Evolutionary conservation across 2,888 invertebrate species (phyloP).

Genomic region (Antheraea assamensis): DNA sequence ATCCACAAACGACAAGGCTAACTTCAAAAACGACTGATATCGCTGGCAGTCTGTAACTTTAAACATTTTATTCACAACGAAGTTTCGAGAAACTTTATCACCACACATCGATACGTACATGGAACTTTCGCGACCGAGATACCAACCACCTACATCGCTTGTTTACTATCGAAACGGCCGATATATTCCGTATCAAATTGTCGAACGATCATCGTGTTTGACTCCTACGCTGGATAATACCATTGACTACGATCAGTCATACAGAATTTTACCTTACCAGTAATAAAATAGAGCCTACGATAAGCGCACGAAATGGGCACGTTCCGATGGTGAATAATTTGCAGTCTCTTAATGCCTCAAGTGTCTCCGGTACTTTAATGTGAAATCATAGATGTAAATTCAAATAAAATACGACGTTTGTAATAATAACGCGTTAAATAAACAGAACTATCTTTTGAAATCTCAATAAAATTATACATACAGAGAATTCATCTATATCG

Average conservation of each 20-base stretch:
- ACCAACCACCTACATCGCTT: conserved; percentile 56
- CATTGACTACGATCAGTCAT: conserved; percentile 21
- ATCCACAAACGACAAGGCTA: background rate
- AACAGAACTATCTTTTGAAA: background rate
- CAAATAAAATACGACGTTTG: background rate
- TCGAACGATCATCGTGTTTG: conserved; percentile 71
- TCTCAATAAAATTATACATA: background rate
- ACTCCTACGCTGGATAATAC: conserved; percentile 62
- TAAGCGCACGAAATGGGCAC: conserved; percentile 22
- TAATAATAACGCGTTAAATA: background rate
- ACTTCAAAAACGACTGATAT: background rate
- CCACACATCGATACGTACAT: conserved; percentile 51
- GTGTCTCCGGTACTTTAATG: conserved; percentile 57
- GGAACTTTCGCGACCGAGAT: conserved; percentile 60
- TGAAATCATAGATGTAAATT: conserved; percentile 43
- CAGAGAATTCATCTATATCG: background rate
- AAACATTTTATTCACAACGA: conserved; percentile 14
- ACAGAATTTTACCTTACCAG: conserved; percentile 41
- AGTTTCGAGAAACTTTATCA: conserved; percentile 27
- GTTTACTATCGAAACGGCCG: conserved; percentile 32
- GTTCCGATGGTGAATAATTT: conserved; percentile 57
- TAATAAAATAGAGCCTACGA: conserved; percentile 23
- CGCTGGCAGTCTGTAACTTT: background rate
- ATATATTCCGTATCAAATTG: conserved; percentile 77
- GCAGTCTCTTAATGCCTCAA: conserved; percentile 63